Base-by-base conservation (phyloP, 1,140 invertebrate genomes). In the Apis florea region DNA sequence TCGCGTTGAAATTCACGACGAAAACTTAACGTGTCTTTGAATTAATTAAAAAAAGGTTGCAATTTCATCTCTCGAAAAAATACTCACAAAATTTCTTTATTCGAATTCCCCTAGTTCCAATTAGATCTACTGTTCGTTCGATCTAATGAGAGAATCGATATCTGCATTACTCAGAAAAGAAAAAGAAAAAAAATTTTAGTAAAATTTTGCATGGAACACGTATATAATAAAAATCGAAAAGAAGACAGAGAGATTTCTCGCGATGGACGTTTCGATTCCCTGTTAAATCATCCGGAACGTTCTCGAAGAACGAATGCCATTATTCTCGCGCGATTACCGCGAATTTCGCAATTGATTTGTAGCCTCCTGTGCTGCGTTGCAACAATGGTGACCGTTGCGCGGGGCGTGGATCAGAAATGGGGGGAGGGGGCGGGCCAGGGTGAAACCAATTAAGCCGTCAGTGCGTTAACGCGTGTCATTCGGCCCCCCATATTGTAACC, bases 401-500 rank as follows among this genome's bases (percentile, higher is more conserved):
- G 21, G 5, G 64, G 58, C 17, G 9, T 54, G 21, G 24, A 40
- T 40, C 31, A 40, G 68, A 15, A 26, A 40, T 24, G 63, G 63
- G 61, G 31, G 24, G 8, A 54, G 21, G 69, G 51, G 26, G 79
- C 56, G 47, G 31, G 31, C 31, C 73, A 75, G 86, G 78, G 74
- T 69, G 79, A 73, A 88, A 87, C 85, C 86, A 88, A 88, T 88
- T 88, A 88, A 88, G 79, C 85, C 86, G 86, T 88, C 85, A 88
- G 86, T 88, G 86, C 86, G 85, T 88, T 88, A 88, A 88, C 85
- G 86, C 86, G 85, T 88, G 86, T 88, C 86, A 88, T 87, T 88
- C 83, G 74, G 67, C 70, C 83, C 83, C 31, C 86, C 86, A 87
- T 88, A 88, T 88, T 88, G 86, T 88, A 87, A 84, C 85, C 83